Percentiles rank a stretch among this genome's conserved stretches.
Conservation (phyloP, 2,113 vertebrate genomes). For the Anser brachyrhynchus region DNA sequence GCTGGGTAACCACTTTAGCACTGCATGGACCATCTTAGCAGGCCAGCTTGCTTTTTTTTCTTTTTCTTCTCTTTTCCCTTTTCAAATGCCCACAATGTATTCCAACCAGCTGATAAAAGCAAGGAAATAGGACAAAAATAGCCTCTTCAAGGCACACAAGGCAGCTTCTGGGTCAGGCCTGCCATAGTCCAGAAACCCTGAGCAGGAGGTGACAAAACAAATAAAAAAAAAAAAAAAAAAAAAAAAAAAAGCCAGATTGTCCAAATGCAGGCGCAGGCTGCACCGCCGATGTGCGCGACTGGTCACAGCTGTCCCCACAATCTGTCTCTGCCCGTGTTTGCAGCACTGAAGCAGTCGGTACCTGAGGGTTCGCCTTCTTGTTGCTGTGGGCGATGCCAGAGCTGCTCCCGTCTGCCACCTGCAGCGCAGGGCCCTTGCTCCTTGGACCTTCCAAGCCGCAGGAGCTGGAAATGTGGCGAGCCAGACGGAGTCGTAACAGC, state of each 20-base stretch:
- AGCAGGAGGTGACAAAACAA: neutral
- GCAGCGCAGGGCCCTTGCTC: neutral
- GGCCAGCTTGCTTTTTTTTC: neutral
- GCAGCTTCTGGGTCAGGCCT: neutral
- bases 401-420: neutral
- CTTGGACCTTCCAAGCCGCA: neutral
- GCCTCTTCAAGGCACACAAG: neutral
- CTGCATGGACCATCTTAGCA: neutral
- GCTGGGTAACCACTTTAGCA: neutral
- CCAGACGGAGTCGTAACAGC: neutral
- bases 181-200: neutral
- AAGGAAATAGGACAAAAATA: neutral
- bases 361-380: neutral
- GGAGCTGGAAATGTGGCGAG: neutral
- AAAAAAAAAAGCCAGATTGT: neutral
- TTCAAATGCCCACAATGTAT: neutral
- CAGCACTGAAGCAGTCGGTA: neutral
- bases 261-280: neutral
- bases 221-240: too few species aligned
- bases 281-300: fast-evolving
- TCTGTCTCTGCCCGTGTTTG: too few species aligned
- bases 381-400: neutral
- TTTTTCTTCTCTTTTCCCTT: neutral
- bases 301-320: fast-evolving
- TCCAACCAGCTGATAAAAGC: neutral